Base-by-base conservation (phyloP, 2,888 invertebrate species). In the Drosophila colorata region DNA sequence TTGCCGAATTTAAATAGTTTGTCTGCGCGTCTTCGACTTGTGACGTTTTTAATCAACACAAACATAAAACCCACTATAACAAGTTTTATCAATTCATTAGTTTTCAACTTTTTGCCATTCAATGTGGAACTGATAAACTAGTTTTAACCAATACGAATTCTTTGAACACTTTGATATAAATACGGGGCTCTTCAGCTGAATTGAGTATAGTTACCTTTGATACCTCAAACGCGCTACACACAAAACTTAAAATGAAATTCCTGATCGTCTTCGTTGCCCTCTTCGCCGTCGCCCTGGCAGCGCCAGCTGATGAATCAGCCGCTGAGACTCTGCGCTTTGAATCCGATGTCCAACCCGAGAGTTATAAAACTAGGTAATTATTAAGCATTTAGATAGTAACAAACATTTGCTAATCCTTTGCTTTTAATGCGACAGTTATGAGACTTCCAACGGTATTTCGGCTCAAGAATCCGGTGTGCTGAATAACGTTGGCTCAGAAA, bases 321-420 rank as follows among this genome's bases (percentile, higher is more conserved):
- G 25, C 74, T 3, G 3, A 55, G 18, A 38, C 71, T 18, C 2
- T 79, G 6, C 35, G 51, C 7, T 41, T 2, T 0, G 40, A 65
- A 0, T 16, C 69, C 4, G 69, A 71, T 16, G 72, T 93, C 57
- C 94, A 94, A 55, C 82, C 93, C n/a, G 93, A 93, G 70, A 91
- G 93, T 38, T 94, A 94, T 90, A 93, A 91, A 66, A 94, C 93
- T 6, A 2, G 0, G 64, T 64, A 66, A 60, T 16, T 37, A 18
- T 25, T 40, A 3, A 25, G 13, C 8, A 28, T n/a, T 47, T 6
- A 14, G 3, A 43, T 4, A n/a, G 0, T 2, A 7, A n/a, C n/a
- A 25, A 14, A 11, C 4, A 14, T 8, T 51, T 6, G 16, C 31
- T 55, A 11, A 37, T 46, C 14, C 65, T 23, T 47, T 74, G 60